phyloP scores from a whole-genome alignment of 2,888 invertebrate species.

The Listrodromus nycthemerus region DNA sequence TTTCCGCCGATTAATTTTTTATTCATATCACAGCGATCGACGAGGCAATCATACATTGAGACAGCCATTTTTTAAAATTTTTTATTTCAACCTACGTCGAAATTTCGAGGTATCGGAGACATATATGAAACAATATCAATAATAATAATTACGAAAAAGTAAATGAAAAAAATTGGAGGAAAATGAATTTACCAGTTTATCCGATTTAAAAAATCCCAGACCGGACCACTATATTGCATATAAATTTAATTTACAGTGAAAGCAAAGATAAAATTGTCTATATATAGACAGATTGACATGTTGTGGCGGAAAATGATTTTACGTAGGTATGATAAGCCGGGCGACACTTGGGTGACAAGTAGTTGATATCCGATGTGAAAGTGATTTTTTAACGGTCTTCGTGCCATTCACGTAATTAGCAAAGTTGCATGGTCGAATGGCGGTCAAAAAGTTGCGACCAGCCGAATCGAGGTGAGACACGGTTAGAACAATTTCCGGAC shows the following conservation, averaged over 20 bases:
- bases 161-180: too few relatives aligned
- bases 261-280: background rate
- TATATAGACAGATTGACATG: background rate
- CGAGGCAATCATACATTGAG: background rate
- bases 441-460: conserved; percentile 20
- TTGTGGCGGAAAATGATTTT: background rate
- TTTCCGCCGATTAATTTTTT: background rate
- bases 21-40: background rate
- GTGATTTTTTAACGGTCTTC: conserved; percentile 9
- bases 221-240: too few relatives aligned
- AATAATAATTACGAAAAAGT: too few relatives aligned
- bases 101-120: background rate
- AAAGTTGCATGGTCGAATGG: background rate
- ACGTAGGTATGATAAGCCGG: background rate
- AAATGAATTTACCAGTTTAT: too few relatives aligned
- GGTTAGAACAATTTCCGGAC: background rate
- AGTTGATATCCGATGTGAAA: conserved; percentile 15
- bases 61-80: background rate
- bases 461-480: background rate
- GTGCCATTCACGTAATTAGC: background rate
- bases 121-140: background rate
- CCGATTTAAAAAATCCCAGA: too few relatives aligned
- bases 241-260: too few relatives aligned
- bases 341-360: background rate
- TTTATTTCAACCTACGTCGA: background rate